A percentile compares a stretch with the other conserved stretches of the same genome.
These are phyloP conservation scores for Frankliniella fusca DNA, from an alignment of 2,888 invertebrate species.

Conservation along the genomic window DNA sequence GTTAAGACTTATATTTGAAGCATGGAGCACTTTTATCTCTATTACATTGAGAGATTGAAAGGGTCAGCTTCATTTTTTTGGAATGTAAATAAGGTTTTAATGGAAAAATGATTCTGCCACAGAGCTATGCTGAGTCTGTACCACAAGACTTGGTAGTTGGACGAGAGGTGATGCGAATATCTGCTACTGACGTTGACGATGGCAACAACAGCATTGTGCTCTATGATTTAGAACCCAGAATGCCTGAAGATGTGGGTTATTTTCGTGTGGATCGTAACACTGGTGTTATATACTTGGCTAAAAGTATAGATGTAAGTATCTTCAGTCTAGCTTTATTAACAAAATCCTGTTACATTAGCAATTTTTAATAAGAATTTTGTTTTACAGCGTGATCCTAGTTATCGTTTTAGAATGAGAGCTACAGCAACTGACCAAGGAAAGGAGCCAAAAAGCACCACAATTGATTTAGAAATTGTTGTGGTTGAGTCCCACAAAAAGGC, in stretches of 20 bases:
- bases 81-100: too few species aligned
- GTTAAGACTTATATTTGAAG: too few species aligned
- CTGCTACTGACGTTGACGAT: constrained; percentile 88
- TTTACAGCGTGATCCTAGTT: constrained; percentile 57
- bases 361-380: not conserved
- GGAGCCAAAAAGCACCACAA: constrained; percentile 61
- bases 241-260: constrained; percentile 57
- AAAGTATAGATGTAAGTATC: constrained; percentile 59
- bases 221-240: constrained; percentile 56
- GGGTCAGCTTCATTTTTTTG: not conserved
- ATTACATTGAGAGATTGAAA: not conserved
- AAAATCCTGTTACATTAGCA: too few species aligned
- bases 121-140: constrained; percentile 69
- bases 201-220: constrained; percentile 82
- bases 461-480: constrained; percentile 76
- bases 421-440: constrained; percentile 74
- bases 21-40: not conserved
- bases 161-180: constrained; percentile 79
- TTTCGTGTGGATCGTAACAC: constrained; percentile 77
- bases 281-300: constrained; percentile 74
- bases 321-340: constrained; percentile 31
- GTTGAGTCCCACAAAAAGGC: constrained; percentile 84
- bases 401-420: constrained; percentile 66
- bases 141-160: constrained; percentile 71
- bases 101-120: constrained; percentile 42